A percentile compares a stretch with the other conserved stretches of the same genome.
Conservation (phyloP, 2,797 vertebrate species). For the Lepidocolaptes lacrymiger region DNA sequence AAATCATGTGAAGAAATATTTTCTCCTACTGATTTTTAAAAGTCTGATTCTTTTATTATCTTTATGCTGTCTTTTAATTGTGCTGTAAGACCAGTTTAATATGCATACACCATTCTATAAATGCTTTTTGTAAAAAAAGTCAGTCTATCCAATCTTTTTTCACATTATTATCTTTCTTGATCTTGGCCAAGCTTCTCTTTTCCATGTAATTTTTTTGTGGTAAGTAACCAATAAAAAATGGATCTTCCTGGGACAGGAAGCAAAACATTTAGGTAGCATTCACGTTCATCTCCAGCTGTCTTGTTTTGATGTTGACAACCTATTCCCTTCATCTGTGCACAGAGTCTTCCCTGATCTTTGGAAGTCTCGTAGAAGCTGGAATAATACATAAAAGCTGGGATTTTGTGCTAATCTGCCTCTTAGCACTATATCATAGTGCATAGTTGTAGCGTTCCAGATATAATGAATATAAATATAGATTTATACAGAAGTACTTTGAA, state of each 20-base stretch:
- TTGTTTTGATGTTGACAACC: neutral
- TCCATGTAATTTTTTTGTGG: neutral
- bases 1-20: neutral
- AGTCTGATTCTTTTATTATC: neutral
- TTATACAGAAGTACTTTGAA: conserved; percentile 17
- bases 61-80: neutral
- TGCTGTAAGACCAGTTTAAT: neutral
- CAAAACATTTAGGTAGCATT: neutral
- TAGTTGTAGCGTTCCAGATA: neutral
- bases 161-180: neutral
- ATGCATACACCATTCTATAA: neutral
- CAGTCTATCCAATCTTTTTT: neutral
- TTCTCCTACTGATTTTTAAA: neutral
- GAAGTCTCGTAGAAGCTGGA: neutral
- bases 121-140: neutral
- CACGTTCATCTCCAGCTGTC: neutral
- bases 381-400: neutral
- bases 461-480: neutral
- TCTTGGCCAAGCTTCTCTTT: neutral
- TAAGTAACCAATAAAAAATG: neutral
- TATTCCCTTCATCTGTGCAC: neutral
- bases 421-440: neutral
- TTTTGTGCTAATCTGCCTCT: neutral
- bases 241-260: neutral
- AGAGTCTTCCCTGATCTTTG: neutral